These are phyloP conservation scores for Pseudomyrmex sp. DNA, from an alignment of 1,140 invertebrate species.

Conservation along the genomic window DNA sequence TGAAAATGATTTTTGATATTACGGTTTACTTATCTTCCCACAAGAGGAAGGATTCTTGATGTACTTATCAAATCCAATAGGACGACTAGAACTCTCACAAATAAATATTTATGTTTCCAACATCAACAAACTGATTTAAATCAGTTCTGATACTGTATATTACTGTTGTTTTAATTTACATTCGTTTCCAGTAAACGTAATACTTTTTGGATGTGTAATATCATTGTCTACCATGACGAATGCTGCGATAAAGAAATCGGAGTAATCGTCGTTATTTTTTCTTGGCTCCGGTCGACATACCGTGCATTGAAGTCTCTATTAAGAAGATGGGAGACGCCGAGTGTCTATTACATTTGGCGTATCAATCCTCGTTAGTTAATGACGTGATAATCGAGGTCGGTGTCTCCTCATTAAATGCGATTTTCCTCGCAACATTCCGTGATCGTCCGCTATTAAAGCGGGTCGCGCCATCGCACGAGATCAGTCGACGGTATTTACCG, in stretches of 20 bases:
- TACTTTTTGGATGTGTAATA: neutral
- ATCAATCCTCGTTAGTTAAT: conserved; percentile 39
- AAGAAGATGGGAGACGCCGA: conserved; percentile 21
- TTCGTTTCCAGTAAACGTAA: no score
- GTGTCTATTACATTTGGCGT: neutral
- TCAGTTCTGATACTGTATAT: neutral
- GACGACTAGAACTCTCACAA: no score
- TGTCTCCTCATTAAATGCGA: neutral
- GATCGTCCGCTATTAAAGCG: neutral
- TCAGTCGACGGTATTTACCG: conserved; percentile 22
- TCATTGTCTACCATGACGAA: neutral
- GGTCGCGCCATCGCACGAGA: conserved; percentile 1
- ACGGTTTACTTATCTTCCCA: no score
- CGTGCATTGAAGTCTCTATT: conserved; percentile 58
- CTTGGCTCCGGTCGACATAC: neutral
- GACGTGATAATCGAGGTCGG: conserved; percentile 32
- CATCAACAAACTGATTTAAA: no score
- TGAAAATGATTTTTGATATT: neutral
- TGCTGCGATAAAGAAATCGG: neutral
- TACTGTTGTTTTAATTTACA: neutral
- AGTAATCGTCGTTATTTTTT: conserved; percentile 13
- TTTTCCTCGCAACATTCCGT: conserved; percentile 12
- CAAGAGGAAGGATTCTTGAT: no score
- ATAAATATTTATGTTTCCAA: no score
- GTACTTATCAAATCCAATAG: no score